A percentile compares a stretch with the other conserved stretches of the same genome.
phyloP scores from a whole-genome alignment of 2,888 invertebrate genomes.

The Polydrusus tereticollis region DNA sequence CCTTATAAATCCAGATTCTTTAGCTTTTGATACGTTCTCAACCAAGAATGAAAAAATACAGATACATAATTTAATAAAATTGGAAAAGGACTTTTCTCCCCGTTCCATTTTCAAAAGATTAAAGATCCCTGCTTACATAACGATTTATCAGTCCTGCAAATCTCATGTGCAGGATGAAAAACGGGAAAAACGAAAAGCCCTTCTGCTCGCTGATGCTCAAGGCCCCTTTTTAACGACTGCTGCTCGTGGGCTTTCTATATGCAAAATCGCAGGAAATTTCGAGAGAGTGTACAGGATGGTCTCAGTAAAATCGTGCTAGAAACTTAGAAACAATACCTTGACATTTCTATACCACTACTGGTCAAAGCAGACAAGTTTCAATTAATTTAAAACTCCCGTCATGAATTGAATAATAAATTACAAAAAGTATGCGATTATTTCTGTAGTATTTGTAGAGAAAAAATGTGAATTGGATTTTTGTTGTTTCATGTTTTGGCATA shows the following conservation, averaged over 20 bases:
- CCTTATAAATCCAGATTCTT: too few relatives aligned
- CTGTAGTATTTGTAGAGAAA: too few relatives aligned
- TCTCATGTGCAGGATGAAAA: constrained; percentile 50
- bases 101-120: constrained; percentile 35
- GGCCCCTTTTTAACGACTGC: constrained; percentile 48
- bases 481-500: too few relatives aligned
- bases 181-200: constrained; percentile 44
- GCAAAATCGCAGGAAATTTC: constrained; percentile 48
- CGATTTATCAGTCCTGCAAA: constrained; percentile 50
- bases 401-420: too few relatives aligned
- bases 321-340: too few relatives aligned
- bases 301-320: neutral
- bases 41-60: neutral
- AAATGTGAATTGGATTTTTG: too few relatives aligned
- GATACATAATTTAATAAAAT: constrained; percentile 41
- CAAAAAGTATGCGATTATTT: too few relatives aligned
- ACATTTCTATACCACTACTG: too few relatives aligned
- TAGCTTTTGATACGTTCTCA: too few relatives aligned
- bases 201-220: constrained; percentile 29
- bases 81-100: constrained; percentile 12
- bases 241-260: constrained; percentile 49
- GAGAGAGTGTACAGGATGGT: constrained; percentile 44
- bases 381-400: too few relatives aligned
- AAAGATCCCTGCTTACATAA: constrained; percentile 49
- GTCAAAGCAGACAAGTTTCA: too few relatives aligned